Percentiles rank a stretch among this genome's conserved stretches.
Conservation (phyloP, 2,113 vertebrate genomes). For the Strix uralensis region DNA sequence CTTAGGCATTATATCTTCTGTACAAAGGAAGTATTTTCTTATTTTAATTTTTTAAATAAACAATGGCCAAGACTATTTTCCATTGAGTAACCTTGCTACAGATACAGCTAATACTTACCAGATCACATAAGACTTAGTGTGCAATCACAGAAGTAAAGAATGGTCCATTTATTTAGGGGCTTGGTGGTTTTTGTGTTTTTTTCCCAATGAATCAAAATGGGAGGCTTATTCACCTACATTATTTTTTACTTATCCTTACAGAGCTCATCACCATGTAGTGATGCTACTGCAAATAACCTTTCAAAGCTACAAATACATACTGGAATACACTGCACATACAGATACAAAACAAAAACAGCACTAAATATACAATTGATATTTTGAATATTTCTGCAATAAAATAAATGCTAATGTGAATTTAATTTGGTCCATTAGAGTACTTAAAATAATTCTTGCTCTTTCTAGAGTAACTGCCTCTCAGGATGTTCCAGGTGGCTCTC, state of each 20-base stretch:
- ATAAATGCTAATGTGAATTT: background rate
- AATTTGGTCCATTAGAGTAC: background rate
- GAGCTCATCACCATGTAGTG: background rate
- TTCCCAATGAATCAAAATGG: background rate
- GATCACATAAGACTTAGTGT: background rate
- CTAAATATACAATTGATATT: background rate
- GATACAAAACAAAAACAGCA: background rate
- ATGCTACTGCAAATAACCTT: background rate
- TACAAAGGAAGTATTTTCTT: background rate
- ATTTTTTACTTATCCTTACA: background rate
- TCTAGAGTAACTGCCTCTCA: background rate
- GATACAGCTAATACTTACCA: background rate
- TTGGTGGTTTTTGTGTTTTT: background rate
- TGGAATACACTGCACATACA: background rate
- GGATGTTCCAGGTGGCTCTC: conserved; percentile 1
- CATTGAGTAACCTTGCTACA: background rate
- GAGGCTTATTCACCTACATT: background rate
- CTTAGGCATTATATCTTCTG: background rate
- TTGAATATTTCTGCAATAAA: background rate
- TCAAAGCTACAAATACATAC: background rate
- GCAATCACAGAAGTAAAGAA: background rate
- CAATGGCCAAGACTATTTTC: background rate
- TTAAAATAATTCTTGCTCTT: background rate
- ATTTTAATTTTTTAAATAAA: background rate
- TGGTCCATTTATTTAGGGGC: background rate